Evolutionary conservation across 64 coral and sea anemone species (phyloP).

Genomic region (Stichodactyla mertensii): DNA sequence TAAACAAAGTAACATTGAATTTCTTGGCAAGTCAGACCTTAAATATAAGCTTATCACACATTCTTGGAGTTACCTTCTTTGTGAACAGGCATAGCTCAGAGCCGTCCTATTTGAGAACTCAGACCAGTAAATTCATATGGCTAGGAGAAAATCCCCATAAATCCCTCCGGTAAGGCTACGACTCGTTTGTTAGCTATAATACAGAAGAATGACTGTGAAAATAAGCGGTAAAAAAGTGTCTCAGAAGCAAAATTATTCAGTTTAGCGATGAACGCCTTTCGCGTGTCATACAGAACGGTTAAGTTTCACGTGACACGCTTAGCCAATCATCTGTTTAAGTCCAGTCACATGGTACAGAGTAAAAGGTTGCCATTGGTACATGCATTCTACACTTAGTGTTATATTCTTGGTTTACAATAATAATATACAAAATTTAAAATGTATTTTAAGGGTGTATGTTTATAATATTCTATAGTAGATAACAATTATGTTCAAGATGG

Average conservation of each 20-base stretch:
- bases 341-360: neutral
- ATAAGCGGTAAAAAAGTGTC: neutral
- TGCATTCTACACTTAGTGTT: neutral
- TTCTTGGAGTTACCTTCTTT: constrained; percentile 21
- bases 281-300: neutral
- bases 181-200: neutral
- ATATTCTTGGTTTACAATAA: neutral
- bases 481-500: neutral
- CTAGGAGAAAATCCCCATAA: neutral
- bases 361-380: neutral
- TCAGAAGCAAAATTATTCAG: constrained; percentile 7
- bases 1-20: neutral
- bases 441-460: neutral
- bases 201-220: neutral
- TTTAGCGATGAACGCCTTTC: constrained; percentile 2
- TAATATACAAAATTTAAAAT: neutral
- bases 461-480: neutral
- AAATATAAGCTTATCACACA: constrained; percentile 11
- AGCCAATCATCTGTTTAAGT: neutral
- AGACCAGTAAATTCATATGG: constrained; percentile 2
- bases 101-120: constrained; percentile 8
- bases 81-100: constrained; percentile 18
- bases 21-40: neutral
- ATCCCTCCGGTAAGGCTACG: neutral
- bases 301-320: neutral